Evolutionary conservation across 2,888 invertebrate genomes (phyloP), one percentile per base, ranked within the genome.

Genomic region (Chloroclystis v-ata): DNA sequence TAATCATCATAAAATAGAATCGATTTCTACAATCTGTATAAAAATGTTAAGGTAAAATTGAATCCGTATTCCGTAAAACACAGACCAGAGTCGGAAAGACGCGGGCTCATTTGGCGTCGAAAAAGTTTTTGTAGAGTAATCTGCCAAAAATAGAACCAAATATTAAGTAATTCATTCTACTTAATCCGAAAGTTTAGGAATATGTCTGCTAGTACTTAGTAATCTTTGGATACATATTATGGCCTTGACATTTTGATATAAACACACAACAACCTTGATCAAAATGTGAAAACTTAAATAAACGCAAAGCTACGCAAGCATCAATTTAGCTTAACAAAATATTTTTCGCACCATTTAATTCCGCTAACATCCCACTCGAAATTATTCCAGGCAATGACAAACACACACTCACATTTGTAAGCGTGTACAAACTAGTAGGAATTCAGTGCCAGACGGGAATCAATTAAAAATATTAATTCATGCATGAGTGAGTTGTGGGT

Each of bases 361-460:
- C 37, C 37, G 37, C 33, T 32, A 38, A 32, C 49, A 37, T 24
- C 56, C 57, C 43, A 57, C 57, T 40, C 48, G 37, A 24, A 44
- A 43, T 49, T 49, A 37, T 47, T 51, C 43, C 28, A 37, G 41
- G 30, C 12, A 54, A 51, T 56, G 56, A 59, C 49, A 56, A 57
- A 63, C n/a, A n/a, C n/a, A 48, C 25, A 43, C 43, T 44, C 43
- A 51, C 52, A 58, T 51, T 26, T 11, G 35, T 7, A 20, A 16
- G n/a, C 6, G 16, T 2, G 11, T 20, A 35, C 16, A 33, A 29
- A 41, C 12, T 32, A 24, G 33, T 4, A n/a, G 8, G n/a, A 7
- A 10, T 26, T 26, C 1, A 14, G 9, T n/a, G 25, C 14, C 33
- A 35, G 10, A 16, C 25, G 4, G 20, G 39, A 7, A 30, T 40